Conservation (phyloP, 2,797 vertebrate genomes). For the Atherinosoma microstoma region DNA sequence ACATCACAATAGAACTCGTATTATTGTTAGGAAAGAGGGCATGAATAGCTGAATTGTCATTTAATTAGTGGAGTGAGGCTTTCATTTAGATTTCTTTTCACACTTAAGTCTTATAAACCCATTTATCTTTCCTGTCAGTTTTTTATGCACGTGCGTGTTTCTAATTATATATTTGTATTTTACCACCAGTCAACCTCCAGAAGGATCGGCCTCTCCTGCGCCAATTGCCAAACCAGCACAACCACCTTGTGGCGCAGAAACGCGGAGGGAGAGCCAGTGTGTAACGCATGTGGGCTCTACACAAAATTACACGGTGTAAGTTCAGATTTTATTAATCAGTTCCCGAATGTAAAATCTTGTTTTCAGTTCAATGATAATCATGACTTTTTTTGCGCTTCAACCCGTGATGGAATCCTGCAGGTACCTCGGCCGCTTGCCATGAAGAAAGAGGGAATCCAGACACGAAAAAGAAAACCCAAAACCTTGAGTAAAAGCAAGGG, state of each 20-base stretch:
- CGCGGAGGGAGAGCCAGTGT: constrained; percentile 97
- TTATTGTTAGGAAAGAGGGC: constrained; percentile 64
- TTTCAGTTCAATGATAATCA: background rate
- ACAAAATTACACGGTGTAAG: constrained; percentile 97
- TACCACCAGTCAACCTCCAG: constrained; percentile 91
- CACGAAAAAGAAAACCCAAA: constrained; percentile 98
- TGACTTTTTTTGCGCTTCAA: background rate
- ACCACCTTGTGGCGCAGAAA: constrained; percentile 99
- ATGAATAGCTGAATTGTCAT: constrained; percentile 35
- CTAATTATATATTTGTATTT: constrained; percentile 7
- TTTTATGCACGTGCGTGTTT: background rate
- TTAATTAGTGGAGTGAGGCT: constrained; percentile 35
- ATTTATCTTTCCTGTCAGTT: background rate
- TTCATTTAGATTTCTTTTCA: constrained; percentile 16
- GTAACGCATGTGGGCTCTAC: constrained; percentile 98
- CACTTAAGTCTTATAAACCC: background rate
- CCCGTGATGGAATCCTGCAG: constrained; percentile 68
- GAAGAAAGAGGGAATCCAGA: constrained; percentile 99
- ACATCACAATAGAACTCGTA: constrained; percentile 27
- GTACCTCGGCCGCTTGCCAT: constrained; percentile 97
- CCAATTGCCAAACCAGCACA: constrained; percentile 97
- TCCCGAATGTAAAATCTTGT: accelerated
- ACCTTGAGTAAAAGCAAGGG: constrained; percentile 95
- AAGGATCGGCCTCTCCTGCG: constrained; percentile 95
- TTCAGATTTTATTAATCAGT: accelerated